Base-by-base conservation (phyloP, 2,113 vertebrate species). In the Todiramphus chloris region DNA sequence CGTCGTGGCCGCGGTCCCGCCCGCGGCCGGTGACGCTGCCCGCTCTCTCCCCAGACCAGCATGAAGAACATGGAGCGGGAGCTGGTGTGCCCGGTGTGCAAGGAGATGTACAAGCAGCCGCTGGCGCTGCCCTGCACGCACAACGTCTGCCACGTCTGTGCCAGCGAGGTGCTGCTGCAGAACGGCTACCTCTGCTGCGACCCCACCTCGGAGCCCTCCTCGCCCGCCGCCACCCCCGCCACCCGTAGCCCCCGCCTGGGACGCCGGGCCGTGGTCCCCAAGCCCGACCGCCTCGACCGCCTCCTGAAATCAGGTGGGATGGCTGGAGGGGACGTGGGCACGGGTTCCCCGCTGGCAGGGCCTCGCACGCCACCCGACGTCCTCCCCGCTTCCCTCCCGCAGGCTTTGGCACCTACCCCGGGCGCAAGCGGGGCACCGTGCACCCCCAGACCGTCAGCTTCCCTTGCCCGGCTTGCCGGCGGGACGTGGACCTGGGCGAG, bases 41-140 rank as follows among this genome's bases (percentile, higher is more conserved):
- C 4, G 0, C 73, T 96, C 80, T 94, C 56, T 91, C 93, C 85
- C 25, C 97, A 99, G 99, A 99, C 99, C n/a, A 99, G 98, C 97
- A 99, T 99, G 99, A 99, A 99, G 98, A 99, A 99, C 81, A 99
- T 99, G 98, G 99, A 99, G 93, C 98, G 98, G 69, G 99, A 99
- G 95, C 98, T 99, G 93, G 98, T 98, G 46, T 99, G 99, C 83
- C 99, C 99, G 0, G 98, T 99, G 97, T 99, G 99, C 95, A 99
- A 99, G 59, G 99, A 99, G 94, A 99, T 99, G 98, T 99, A 99
- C 97, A 99, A 99, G 97, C 99, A 99, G 98, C 99, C 99, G 0
- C 92, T 99, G 89, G 98, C 99, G 5, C 97, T 99, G 97, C 99
- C 99, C 1, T 99, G 99, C 75, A 92, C 98, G 82, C 99, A 99